Percentiles rank a stretch among this genome's conserved stretches.
Conservation (phyloP, 2,113 vertebrate genomes). For the Cyanoderma ruficeps region DNA sequence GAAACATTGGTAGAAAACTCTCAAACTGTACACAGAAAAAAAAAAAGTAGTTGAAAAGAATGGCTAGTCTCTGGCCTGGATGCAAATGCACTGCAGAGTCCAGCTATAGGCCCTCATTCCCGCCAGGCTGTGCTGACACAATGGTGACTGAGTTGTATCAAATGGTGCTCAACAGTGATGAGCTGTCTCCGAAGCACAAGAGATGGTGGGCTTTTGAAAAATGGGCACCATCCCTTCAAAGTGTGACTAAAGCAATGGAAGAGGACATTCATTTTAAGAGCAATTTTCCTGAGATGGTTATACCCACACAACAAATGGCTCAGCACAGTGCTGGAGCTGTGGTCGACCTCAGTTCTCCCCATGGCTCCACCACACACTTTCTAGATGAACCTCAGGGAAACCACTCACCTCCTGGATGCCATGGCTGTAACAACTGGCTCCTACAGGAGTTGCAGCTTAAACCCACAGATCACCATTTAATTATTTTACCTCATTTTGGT, state of each 20-base stretch:
- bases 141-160: rapidly evolving
- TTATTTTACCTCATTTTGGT: background rate
- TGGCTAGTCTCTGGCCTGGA: background rate
- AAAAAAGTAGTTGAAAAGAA: background rate
- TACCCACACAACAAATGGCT: background rate
- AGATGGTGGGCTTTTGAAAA: background rate
- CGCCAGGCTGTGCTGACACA: background rate
- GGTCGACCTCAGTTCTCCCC: rapidly evolving
- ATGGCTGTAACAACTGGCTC: background rate
- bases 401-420: background rate
- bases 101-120: background rate
- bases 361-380: background rate
- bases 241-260: background rate
- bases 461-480: background rate
- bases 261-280: background rate
- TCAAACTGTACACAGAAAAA: background rate
- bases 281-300: background rate
- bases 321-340: background rate
- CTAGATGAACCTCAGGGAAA: background rate
- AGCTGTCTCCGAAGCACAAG: background rate
- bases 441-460: background rate
- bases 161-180: background rate
- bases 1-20: background rate
- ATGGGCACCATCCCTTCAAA: background rate
- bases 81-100: background rate